Conservation (phyloP, 2,888 invertebrate species). For the Cephalotes varians region DNA sequence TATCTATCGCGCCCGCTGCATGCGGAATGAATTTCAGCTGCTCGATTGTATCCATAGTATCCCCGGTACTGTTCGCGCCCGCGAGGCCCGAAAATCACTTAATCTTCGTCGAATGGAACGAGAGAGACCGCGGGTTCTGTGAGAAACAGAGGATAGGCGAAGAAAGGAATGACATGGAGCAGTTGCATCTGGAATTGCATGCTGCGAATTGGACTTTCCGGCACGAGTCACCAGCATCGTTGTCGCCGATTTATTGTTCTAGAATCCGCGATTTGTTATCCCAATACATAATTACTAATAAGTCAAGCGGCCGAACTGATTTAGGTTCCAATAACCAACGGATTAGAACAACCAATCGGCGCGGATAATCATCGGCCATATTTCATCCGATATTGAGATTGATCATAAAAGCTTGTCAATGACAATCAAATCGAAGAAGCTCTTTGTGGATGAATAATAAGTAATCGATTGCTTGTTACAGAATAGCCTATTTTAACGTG, state of each 20-base stretch:
- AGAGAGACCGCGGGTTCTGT: conserved; percentile 47
- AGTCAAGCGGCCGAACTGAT: conserved; percentile 72
- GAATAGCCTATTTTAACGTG: neutral
- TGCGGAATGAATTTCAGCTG: conserved; percentile 68
- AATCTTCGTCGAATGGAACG: conserved; percentile 69
- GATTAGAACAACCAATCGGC: neutral
- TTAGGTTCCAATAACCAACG: conserved; percentile 71
- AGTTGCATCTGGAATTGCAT: conserved; percentile 63
- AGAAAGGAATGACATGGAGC: conserved; percentile 35
- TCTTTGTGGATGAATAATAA: neutral
- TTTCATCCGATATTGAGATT: neutral
- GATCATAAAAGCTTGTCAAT: neutral
- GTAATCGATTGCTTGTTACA: conserved; percentile 22
- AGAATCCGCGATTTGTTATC: conserved; percentile 67
- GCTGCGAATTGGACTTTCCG: conserved; percentile 66
- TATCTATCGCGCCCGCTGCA: conserved; percentile 47
- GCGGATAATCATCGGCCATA: neutral
- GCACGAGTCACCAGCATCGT: conserved; percentile 58
- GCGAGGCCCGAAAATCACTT: conserved; percentile 68
- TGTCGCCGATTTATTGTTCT: conserved; percentile 48
- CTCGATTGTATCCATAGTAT: conserved; percentile 68
- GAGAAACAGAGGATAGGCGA: conserved; percentile 28
- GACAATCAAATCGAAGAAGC: conserved; percentile 17
- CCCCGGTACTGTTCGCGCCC: conserved; percentile 61
- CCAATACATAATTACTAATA: conserved; percentile 72